Evolutionary conservation across 2,797 vertebrate species (phyloP).

Genomic region (Yasuhikotakia modesta): DNA sequence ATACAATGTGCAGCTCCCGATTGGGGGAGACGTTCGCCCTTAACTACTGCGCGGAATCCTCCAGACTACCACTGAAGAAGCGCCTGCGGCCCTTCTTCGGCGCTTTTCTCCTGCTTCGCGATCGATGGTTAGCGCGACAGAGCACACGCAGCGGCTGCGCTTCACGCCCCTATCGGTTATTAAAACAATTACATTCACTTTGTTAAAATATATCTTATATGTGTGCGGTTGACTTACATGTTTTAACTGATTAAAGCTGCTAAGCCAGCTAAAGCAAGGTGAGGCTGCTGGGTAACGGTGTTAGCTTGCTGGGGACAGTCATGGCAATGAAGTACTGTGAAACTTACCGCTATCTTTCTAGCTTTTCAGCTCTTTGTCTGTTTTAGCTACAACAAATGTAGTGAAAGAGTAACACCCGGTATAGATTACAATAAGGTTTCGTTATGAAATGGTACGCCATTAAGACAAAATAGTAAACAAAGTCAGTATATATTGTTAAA

Average conservation of each 20-base stretch:
- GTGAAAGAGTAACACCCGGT: too few relatives aligned
- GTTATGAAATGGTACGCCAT: too few relatives aligned
- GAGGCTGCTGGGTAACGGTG: conserved; percentile 1
- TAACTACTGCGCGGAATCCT: conserved; percentile 70
- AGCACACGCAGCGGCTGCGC: conserved; percentile 26
- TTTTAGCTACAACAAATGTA: too few relatives aligned
- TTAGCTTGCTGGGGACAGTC: conserved; percentile 9
- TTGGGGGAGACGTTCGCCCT: conserved; percentile 77
- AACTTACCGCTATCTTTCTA: background rate
- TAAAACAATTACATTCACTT: background rate
- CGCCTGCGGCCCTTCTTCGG: conserved; percentile 74
- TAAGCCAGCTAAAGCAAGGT: conserved; percentile 12
- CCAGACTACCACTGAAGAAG: conserved; percentile 86
- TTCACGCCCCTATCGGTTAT: background rate
- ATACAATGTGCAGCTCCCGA: conserved; percentile 68
- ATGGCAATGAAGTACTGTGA: background rate
- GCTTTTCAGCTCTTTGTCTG: background rate
- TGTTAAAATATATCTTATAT: background rate
- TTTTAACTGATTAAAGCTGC: background rate
- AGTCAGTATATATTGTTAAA: too few relatives aligned
- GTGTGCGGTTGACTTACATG: background rate
- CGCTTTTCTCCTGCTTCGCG: conserved; percentile 65
- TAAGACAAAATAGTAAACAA: too few relatives aligned
- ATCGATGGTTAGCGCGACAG: conserved; percentile 47
- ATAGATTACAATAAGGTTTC: too few relatives aligned